These are phyloP conservation scores for Anas platyrhynchos DNA, from an alignment of 2,113 vertebrate genomes.

Conservation along the genomic window DNA sequence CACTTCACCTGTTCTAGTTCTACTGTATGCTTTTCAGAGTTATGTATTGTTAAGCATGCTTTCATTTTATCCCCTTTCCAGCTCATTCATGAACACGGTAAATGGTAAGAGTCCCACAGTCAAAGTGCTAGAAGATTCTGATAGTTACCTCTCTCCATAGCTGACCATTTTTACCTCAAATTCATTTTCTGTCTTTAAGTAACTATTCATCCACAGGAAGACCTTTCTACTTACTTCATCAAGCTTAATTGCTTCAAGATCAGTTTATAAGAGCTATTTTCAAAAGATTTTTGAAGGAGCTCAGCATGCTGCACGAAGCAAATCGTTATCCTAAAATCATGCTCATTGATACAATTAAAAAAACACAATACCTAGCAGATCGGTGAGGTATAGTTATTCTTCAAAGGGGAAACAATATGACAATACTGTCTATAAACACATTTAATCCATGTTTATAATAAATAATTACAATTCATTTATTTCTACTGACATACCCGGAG, in stretches of 20 bases:
- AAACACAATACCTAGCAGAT: background rate
- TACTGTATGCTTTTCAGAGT: background rate
- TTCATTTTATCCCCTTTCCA: background rate
- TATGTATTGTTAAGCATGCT: background rate
- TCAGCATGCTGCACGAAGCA: background rate
- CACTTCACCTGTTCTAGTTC: background rate
- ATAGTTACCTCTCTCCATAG: background rate
- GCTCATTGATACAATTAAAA: background rate
- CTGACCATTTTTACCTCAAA: background rate
- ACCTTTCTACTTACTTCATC: constrained; percentile 36
- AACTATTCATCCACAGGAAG: constrained; percentile 5
- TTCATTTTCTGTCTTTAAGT: constrained; percentile 7
- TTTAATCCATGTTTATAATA: background rate
- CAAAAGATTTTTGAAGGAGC: background rate
- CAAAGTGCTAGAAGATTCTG: background rate
- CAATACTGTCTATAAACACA: background rate
- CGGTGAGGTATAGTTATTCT: background rate
- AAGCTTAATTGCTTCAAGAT: constrained; percentile 57
- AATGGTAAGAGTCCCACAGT: background rate
- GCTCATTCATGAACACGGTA: background rate
- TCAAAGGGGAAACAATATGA: background rate
- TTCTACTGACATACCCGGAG: background rate
- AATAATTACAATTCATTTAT: background rate
- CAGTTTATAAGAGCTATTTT: constrained; percentile 21
- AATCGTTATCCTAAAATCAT: background rate